These are phyloP conservation scores for Acleris literana DNA, from an alignment of 2,888 invertebrate genomes.

Conservation along the genomic window DNA sequence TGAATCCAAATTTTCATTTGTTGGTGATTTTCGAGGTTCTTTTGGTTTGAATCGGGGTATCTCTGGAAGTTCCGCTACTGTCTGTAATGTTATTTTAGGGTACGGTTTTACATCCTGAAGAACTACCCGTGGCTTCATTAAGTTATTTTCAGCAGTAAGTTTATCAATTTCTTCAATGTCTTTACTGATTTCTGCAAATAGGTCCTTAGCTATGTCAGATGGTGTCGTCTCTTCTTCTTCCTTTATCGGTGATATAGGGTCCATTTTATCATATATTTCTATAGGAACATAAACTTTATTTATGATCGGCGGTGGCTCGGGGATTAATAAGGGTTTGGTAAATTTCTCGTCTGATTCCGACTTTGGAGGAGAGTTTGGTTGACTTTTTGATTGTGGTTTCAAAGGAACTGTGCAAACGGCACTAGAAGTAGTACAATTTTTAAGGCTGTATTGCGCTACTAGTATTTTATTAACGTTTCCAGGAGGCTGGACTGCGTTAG, in stretches of 20 bases:
- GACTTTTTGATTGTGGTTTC: conserved; percentile 76
- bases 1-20: conserved; percentile 70
- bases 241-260: conserved; percentile 73
- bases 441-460: conserved; percentile 83
- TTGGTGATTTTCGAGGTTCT: conserved; percentile 59
- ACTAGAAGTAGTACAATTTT: conserved; percentile 72
- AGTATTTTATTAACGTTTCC: conserved; percentile 81
- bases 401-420: conserved; percentile 54
- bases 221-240: conserved; percentile 73
- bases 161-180: conserved; percentile 80
- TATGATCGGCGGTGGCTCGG: conserved; percentile 58
- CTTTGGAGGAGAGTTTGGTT: conserved; percentile 78
- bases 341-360: conserved; percentile 69
- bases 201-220: conserved; percentile 66
- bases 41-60: conserved; percentile 83
- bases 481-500: conserved; percentile 80
- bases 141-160: conserved; percentile 75
- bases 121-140: conserved; percentile 68
- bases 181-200: conserved; percentile 74
- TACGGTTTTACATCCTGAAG: conserved; percentile 79
- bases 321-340: conserved; percentile 44
- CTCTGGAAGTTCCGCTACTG: conserved; percentile 84
- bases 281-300: conserved; percentile 63
- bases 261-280: conserved; percentile 71
- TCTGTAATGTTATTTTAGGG: conserved; percentile 84